Base-by-base conservation (phyloP, 2,797 vertebrate genomes). In the Cossypha heuglini region DNA sequence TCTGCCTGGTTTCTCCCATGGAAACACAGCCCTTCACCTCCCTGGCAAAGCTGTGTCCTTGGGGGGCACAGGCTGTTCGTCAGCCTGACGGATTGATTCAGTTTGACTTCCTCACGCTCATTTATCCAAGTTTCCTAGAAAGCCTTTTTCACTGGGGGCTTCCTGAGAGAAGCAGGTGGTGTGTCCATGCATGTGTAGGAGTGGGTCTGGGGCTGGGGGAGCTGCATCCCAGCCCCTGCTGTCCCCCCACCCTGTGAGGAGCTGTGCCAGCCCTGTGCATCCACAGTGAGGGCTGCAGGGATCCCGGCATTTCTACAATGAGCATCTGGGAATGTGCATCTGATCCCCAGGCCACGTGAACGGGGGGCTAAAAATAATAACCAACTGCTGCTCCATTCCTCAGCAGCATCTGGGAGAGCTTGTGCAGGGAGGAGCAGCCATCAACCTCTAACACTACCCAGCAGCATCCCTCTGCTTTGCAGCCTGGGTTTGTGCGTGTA, bases 241-340 rank as follows among this genome's bases (percentile, higher is more conserved):
- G 0, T 4, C 33, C 43, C 63, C 75, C n/a, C 76, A 74, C 35
- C 0, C 59, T 21, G 77, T 3, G 3, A 69, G 13, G 57, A 1
- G 1, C 73, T 15, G n/a, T 78, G 80, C 77, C 69, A 40, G 55
- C 73, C 66, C 57, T 1, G 16, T 8, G 54, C 76, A 62, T 72
- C 80, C 52, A 0, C 40, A 4, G 82, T 0, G 1, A 91, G 71
- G 86, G 93, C 95, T 82, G 85, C 52, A 54, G 85, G 45, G 63
- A 95, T 71, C 86, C 90, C 46, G 31, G 81, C 86, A 87, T 97
- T 88, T 96, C 74, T 67, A 76, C 91, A 97, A 96, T 97, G 93
- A 95, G 86, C 91, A 94, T 96, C 88, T 96, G 93, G 92, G 90
- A 97, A 95, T 68, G 93, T 35, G 67, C 92, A 80, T 96, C 72